phyloP scores from a whole-genome alignment of 2,113 vertebrate species.

The Hoplias malabaricus region DNA sequence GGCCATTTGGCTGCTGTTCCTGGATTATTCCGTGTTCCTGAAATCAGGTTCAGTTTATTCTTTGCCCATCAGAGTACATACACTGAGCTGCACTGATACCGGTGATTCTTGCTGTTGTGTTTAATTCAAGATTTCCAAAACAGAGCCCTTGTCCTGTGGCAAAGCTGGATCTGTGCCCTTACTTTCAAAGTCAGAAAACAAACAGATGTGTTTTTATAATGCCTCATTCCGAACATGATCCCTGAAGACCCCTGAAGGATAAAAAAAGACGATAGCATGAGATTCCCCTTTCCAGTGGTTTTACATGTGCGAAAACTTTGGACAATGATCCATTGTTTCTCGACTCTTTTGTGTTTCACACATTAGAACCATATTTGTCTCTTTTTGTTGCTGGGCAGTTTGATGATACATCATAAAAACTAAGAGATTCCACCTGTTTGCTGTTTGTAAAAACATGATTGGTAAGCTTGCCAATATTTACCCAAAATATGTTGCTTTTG shows the following conservation, averaged over 20 bases:
- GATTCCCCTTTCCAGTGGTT: constrained; percentile 53
- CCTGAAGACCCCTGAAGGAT: constrained; percentile 35
- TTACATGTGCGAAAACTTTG: constrained; percentile 44
- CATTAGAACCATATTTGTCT: constrained; percentile 28
- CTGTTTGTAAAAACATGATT: constrained; percentile 16
- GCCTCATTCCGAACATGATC: constrained; percentile 36
- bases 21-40: neutral
- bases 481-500: too few species aligned
- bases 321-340: constrained; percentile 47
- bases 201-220: constrained; percentile 54
- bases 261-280: constrained; percentile 16
- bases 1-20: neutral
- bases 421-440: constrained; percentile 40
- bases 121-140: constrained; percentile 2
- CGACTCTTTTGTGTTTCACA: constrained; percentile 23
- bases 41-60: neutral
- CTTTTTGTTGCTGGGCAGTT: constrained; percentile 3
- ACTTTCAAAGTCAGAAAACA: constrained; percentile 16
- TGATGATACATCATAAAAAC: neutral
- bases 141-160: constrained; percentile 2
- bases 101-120: neutral
- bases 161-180: constrained; percentile 30
- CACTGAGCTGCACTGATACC: neutral
- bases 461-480: too few species aligned
- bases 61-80: neutral